Base-by-base conservation (phyloP, 2,888 invertebrate species). In the Augochlorella aurata region DNA sequence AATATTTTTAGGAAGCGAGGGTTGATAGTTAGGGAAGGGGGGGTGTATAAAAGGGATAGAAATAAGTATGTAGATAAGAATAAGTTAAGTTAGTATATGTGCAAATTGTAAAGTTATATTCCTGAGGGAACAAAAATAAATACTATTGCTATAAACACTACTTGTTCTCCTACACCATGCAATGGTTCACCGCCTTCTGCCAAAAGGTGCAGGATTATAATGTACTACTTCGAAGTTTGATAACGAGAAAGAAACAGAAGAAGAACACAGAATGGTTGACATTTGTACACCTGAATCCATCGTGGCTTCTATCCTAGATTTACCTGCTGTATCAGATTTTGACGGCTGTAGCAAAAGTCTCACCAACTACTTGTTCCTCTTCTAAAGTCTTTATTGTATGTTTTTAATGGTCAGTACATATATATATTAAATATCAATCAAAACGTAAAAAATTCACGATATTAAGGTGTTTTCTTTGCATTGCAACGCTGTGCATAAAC, bases 271-370 rank as follows among this genome's bases (percentile, higher is more conserved):
- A 65, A 24, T 61, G 10, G 14, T 47, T 29, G 49, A 16, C 16
- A 61, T 16, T 7, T 24, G 63, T 16, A 72, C 79, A 10, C 18
- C 84, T 8, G 77, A 82, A 52, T 89, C 85, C 5, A 67, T 81
- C 18, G 61, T 75, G 29, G n/a, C 65, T 16, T 87, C 84, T 14
- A 74, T 10, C 5, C 47, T 88, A n/a, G 85, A 87, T 29, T 72
- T 89, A n/a, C 88, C 88, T 8, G 70, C 68, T 4, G 67, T 87
- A 4, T 86, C 89, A 5, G 85, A 89, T 69, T 85, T 78, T 2
- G 87, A 79, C 45, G 75, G 74, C 29, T 69, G 73, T 24, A 75
- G 54, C 8, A 44, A 16, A 18, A 66, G 24, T 4, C 16, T 79
- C 29, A 29, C 29, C 29, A 29, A 29, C 88, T 90, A 82, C 38